A percentile compares a stretch with the other conserved stretches of the same genome.
Conservation (phyloP, 2,888 invertebrate genomes). For the Temnothorax unifasciatus region DNA sequence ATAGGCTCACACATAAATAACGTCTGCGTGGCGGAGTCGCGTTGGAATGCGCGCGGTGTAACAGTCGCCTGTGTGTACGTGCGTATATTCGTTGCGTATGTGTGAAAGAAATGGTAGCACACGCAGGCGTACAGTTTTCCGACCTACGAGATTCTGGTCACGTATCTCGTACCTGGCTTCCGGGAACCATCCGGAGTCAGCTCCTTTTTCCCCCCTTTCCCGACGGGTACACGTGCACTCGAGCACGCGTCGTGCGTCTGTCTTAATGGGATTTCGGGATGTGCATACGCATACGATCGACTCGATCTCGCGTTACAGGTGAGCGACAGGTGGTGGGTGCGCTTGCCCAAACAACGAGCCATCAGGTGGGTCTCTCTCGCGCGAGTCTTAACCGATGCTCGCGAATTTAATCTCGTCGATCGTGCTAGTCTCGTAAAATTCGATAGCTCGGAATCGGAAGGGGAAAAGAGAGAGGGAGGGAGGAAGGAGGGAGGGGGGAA, state of each 20-base stretch:
- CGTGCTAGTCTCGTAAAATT: constrained; percentile 43
- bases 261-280: constrained; percentile 43
- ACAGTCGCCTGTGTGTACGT: constrained; percentile 45
- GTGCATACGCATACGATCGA: constrained; percentile 1
- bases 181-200: constrained; percentile 43
- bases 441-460: constrained; percentile 31
- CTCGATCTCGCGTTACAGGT: constrained; percentile 5
- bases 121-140: constrained; percentile 42
- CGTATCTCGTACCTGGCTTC: constrained; percentile 62
- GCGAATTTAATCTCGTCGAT: constrained; percentile 52
- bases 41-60: constrained; percentile 59
- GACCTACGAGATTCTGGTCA: constrained; percentile 64
- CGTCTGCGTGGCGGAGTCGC: constrained; percentile 47
- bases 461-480: background rate
- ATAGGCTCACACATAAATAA: constrained; percentile 67
- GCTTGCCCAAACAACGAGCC: background rate
- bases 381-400: background rate
- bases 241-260: constrained; percentile 50
- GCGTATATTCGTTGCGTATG: background rate
- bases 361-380: background rate
- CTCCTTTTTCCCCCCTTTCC: constrained; percentile 3
- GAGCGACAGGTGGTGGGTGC: constrained; percentile 35
- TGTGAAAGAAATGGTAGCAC: constrained; percentile 33
- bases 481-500: no score
- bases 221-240: constrained; percentile 52